These are phyloP conservation scores for Perccottus glenii DNA, from an alignment of 2,113 vertebrate genomes.

Conservation along the genomic window DNA sequence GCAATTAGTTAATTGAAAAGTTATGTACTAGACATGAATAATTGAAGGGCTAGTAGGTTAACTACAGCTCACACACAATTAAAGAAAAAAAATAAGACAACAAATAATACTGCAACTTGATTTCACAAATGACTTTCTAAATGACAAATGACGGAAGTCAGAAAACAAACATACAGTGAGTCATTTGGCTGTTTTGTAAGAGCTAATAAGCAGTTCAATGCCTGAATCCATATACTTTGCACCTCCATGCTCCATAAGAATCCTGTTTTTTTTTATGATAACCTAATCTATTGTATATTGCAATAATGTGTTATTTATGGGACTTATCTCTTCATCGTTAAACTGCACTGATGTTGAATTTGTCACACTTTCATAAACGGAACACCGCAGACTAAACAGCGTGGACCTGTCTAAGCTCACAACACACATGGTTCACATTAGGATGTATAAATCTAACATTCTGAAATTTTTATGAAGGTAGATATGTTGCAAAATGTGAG, in stretches of 20 bases:
- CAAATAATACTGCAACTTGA: not conserved
- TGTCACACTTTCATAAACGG: conserved; percentile 71
- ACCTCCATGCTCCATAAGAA: conserved; percentile 15
- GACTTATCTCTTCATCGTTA: conserved; percentile 58
- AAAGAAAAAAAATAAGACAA: conserved; percentile 16
- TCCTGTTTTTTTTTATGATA: conserved; percentile 52
- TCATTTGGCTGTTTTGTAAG: no score
- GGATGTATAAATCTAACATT: conserved; percentile 22
- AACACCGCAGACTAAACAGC: conserved; percentile 72
- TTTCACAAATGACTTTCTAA: not conserved
- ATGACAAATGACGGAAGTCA: no score
- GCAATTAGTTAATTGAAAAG: conserved; percentile 79
- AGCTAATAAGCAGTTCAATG: not conserved
- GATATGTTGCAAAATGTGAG: no score
- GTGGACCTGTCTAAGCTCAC: conserved; percentile 52
- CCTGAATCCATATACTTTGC: not conserved
- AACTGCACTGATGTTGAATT: conserved; percentile 63
- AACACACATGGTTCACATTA: conserved; percentile 63
- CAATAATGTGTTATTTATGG: conserved; percentile 62
- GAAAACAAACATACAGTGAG: no score
- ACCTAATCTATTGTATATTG: conserved; percentile 50
- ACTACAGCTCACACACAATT: conserved; percentile 41
- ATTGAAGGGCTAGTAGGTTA: conserved; percentile 65
- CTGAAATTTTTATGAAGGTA: no score
- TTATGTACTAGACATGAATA: conserved; percentile 74